A percentile compares a stretch with the other conserved stretches of the same genome.
These are phyloP conservation scores for Australoheros scitulus DNA, from an alignment of 2,113 vertebrate genomes.

Conservation along the genomic window DNA sequence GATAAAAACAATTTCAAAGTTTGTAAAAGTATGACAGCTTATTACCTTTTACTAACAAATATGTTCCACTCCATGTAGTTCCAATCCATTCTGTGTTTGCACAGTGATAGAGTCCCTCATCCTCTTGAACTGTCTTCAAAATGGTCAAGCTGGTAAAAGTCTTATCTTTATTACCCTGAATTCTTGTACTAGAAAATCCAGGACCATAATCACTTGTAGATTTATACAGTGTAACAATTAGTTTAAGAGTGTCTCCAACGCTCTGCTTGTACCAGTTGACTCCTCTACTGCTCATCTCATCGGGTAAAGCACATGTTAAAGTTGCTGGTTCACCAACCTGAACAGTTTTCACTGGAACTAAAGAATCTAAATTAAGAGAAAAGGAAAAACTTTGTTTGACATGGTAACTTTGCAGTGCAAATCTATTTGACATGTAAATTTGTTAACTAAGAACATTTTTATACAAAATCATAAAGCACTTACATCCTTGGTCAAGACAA, in stretches of 20 bases:
- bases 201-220: neutral
- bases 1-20: rapidly evolving
- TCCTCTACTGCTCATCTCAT: neutral
- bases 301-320: rapidly evolving
- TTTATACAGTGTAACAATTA: neutral
- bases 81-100: neutral
- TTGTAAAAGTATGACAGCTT: rapidly evolving
- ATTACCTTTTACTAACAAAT: neutral
- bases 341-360: neutral
- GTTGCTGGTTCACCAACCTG: neutral
- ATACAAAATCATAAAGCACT: neutral
- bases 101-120: neutral
- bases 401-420: neutral
- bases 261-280: neutral
- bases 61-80: rapidly evolving
- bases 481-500: neutral
- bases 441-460: rapidly evolving
- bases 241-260: neutral
- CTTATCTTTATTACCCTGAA: rapidly evolving
- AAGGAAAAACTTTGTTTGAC: rapidly evolving
- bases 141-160: neutral
- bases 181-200: neutral
- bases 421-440: neutral
- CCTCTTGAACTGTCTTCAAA: neutral
- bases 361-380: rapidly evolving